Evolutionary conservation across 2,113 vertebrate genomes (phyloP).

Genomic region (Paracanthobrama guichenoti): DNA sequence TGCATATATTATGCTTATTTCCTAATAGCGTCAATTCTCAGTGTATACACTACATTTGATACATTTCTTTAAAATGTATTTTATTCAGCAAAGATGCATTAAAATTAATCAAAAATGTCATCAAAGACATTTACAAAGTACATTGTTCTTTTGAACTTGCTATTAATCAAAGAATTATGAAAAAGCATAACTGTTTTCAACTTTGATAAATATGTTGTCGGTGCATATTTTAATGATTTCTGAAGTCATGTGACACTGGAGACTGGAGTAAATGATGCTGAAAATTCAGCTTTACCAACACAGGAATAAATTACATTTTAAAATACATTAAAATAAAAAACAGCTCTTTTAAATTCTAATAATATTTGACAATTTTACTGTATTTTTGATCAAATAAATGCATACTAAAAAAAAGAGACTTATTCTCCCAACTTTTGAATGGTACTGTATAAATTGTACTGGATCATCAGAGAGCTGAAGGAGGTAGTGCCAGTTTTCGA

Average conservation of each 20-base stretch:
- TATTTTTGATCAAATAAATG: background rate
- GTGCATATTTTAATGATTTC: background rate
- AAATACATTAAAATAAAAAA: background rate
- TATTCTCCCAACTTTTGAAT: background rate
- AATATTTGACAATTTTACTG: background rate
- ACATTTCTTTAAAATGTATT: background rate
- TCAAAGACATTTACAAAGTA: background rate
- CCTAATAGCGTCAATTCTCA: background rate
- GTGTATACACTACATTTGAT: background rate
- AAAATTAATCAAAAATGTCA: background rate
- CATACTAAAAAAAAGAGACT: background rate
- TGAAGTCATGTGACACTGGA: background rate
- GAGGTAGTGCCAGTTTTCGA: slow-evolving; percentile 36
- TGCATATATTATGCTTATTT: background rate
- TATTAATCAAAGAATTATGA: background rate
- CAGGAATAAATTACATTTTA: background rate
- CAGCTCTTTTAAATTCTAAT: background rate
- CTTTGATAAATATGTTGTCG: background rate
- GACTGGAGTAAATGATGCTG: background rate
- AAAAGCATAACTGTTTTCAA: background rate
- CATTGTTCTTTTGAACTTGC: background rate
- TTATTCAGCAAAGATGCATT: background rate
- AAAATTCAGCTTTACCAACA: background rate
- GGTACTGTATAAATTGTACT: background rate
- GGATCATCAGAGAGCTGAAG: slow-evolving; percentile 33